A percentile compares a stretch with the other conserved stretches of the same genome.
phyloP scores from a whole-genome alignment of 2,888 invertebrate genomes.

The Acholoe squamosa region DNA sequence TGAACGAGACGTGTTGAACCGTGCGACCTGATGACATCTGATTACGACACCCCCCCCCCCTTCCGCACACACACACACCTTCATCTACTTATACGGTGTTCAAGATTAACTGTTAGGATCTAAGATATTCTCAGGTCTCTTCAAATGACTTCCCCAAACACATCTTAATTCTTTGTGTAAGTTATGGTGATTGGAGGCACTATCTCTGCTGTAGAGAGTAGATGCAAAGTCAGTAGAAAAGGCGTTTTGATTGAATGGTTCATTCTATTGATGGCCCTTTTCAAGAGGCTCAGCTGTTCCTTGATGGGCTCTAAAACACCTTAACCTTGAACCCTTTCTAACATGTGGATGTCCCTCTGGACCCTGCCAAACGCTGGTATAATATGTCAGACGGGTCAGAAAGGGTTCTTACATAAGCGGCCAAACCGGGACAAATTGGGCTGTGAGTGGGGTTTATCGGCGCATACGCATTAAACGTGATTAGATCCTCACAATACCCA shows the following conservation, averaged over 20 bases:
- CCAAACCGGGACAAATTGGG: conserved; percentile 58
- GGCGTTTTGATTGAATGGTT: no score
- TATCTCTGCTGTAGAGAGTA: no score
- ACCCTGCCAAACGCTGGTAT: not conserved
- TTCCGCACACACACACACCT: not conserved
- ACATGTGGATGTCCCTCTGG: not conserved
- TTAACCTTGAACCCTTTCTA: not conserved
- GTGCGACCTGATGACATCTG: conserved; percentile 32
- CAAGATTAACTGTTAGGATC: no score
- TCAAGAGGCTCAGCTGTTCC: no score
- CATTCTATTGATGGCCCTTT: no score
- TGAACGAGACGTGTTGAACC: not conserved
- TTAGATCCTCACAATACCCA: conserved; percentile 8
- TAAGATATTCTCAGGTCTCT: no score
- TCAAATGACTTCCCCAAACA: no score
- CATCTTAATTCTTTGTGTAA: no score
- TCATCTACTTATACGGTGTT: not conserved
- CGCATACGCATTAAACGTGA: conserved; percentile 33
- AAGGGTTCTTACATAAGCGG: conserved; percentile 14
- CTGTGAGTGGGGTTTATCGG: not conserved
- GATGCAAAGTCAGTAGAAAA: no score
- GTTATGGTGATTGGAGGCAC: no score
- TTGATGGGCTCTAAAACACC: not conserved
- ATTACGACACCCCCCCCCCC: conserved; percentile 28
- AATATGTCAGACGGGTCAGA: not conserved